Conservation (phyloP, 2,113 vertebrate species). For the Ceyx margarethae region DNA sequence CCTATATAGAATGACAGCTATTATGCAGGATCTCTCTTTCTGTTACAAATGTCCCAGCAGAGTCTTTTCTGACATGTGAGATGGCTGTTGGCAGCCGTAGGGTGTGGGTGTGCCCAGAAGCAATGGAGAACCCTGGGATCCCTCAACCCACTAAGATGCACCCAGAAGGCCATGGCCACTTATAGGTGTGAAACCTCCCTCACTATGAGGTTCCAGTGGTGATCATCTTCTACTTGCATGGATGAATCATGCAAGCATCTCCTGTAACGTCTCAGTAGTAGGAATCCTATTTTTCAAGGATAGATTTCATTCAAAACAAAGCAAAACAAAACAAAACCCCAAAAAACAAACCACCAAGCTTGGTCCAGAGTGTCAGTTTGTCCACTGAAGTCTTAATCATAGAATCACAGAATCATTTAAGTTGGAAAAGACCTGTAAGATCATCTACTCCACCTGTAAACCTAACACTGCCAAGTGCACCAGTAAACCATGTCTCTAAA, state of each 20-base stretch:
- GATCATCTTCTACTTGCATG: neutral
- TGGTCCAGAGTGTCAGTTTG: neutral
- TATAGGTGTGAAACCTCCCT: neutral
- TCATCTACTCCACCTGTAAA: neutral
- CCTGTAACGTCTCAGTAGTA: neutral
- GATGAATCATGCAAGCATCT: neutral
- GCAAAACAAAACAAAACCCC: no score
- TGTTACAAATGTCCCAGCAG: neutral
- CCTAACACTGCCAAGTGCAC: neutral
- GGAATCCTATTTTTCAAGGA: neutral
- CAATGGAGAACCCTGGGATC: fast-evolving
- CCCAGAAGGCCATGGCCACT: neutral
- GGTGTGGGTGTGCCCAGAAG: neutral
- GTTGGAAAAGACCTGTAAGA: neutral
- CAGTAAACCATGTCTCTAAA: neutral
- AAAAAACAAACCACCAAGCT: neutral
- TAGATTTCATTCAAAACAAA: neutral
- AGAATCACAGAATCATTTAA: neutral
- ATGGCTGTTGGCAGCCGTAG: neutral
- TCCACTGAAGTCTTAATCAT: neutral
- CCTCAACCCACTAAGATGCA: neutral
- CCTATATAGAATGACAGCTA: neutral
- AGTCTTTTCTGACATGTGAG: neutral
- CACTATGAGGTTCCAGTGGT: neutral
- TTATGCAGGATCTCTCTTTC: neutral